Percentiles rank a stretch among this genome's conserved stretches.
Evolutionary conservation across 2,888 invertebrate genomes (phyloP).

Genomic region (Nasonovia ribisnigri): DNA sequence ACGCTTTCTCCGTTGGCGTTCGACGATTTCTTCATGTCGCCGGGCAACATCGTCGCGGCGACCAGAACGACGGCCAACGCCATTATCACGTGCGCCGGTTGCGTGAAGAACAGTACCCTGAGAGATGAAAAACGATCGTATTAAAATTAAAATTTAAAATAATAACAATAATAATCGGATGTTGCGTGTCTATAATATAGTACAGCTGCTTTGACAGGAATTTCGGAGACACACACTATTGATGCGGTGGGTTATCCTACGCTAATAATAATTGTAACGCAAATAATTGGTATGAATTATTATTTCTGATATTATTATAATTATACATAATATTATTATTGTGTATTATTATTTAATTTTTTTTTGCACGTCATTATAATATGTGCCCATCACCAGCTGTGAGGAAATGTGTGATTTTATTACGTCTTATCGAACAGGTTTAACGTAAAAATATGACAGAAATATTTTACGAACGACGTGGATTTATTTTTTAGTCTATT

Average conservation of each 20-base stretch:
- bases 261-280: no score
- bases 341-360: background rate
- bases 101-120: conserved; percentile 81
- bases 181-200: background rate
- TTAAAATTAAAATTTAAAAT: background rate
- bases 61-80: conserved; percentile 75
- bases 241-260: no score
- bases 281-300: background rate
- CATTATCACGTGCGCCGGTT: conserved; percentile 84
- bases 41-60: conserved; percentile 72
- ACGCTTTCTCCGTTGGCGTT: conserved; percentile 56
- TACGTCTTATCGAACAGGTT: background rate
- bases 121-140: background rate
- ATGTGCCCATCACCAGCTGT: background rate
- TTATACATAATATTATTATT: background rate
- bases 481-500: background rate
- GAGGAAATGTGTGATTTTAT: background rate
- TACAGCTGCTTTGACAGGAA: background rate
- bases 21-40: conserved; percentile 68
- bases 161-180: background rate
- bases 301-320: background rate
- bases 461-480: background rate
- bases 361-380: background rate
- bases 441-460: background rate
- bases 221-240: no score